These are phyloP conservation scores for Linepithema humile DNA, from an alignment of 1,140 invertebrate genomes.

Conservation along the genomic window DNA sequence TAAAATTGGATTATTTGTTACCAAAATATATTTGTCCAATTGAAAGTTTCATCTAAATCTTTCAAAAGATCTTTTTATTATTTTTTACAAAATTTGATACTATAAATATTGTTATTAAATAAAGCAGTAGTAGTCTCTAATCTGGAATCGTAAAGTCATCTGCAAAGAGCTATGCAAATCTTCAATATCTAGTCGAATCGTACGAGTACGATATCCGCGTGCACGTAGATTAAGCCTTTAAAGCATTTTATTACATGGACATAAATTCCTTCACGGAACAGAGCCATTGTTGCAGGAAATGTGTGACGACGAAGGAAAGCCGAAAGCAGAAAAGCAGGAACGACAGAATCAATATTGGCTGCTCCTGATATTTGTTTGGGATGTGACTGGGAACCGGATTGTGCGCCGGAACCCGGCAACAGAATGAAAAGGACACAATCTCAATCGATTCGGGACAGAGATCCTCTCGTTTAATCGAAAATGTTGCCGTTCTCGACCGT, in stretches of 20 bases:
- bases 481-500: slow-evolving; percentile 39
- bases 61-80: neutral
- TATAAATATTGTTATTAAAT: too few species aligned
- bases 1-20: neutral
- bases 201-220: slow-evolving; percentile 2
- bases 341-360: slow-evolving; percentile 67
- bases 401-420: slow-evolving; percentile 44
- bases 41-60: neutral
- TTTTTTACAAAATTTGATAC: neutral
- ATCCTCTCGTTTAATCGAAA: slow-evolving; percentile 68
- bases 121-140: too few species aligned
- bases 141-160: too few species aligned
- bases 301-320: slow-evolving; percentile 37
- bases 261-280: slow-evolving; percentile 47
- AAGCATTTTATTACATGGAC: slow-evolving; percentile 44
- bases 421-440: slow-evolving; percentile 61
- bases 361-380: slow-evolving; percentile 70
- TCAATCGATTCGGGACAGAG: slow-evolving; percentile 60
- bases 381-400: slow-evolving; percentile 63
- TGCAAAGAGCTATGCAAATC: slow-evolving; percentile 13
- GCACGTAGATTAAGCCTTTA: slow-evolving; percentile 42
- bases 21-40: neutral
- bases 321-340: slow-evolving; percentile 59
- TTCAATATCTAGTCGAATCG: slow-evolving; percentile 14
- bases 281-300: slow-evolving; percentile 48